phyloP scores from a whole-genome alignment of 1,140 invertebrate genomes.

The Drosophila lowei region DNA sequence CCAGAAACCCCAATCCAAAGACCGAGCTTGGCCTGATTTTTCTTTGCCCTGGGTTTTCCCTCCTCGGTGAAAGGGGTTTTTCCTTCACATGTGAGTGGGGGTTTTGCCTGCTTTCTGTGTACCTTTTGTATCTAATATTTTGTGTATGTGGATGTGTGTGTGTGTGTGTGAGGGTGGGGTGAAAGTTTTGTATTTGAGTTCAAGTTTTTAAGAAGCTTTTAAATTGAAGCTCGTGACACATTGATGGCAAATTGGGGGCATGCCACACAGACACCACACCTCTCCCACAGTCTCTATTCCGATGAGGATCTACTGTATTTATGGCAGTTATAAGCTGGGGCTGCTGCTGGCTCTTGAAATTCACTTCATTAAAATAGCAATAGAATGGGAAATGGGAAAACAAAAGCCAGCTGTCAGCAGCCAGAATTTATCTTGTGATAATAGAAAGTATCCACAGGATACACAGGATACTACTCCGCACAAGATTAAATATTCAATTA shows the following conservation, averaged over 20 bases:
- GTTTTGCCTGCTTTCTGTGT: conserved; percentile 15
- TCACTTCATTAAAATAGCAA: conserved; percentile 53
- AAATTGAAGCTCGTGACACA: conserved; percentile 34
- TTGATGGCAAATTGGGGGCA: conserved; percentile 39
- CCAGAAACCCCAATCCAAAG: conserved; percentile 46
- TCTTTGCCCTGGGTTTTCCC: conserved; percentile 6
- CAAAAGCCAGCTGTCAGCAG: conserved; percentile 22
- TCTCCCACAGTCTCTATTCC: conserved; percentile 3
- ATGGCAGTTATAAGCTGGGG: conserved; percentile 28
- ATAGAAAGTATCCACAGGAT: conserved; percentile 13
- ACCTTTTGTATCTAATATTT: conserved; percentile 42
- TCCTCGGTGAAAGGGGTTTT: neutral
- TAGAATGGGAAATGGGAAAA: conserved; percentile 35
- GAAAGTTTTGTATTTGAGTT: conserved; percentile 19
- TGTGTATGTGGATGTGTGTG: neutral
- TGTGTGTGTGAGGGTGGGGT: neutral
- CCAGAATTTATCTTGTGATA: conserved; percentile 39
- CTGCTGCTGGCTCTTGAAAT: conserved; percentile 5
- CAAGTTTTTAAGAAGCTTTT: conserved; percentile 63
- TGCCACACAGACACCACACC: neutral
- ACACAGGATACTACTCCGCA: neutral
- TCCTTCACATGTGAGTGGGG: neutral
- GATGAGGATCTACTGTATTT: conserved; percentile 39
- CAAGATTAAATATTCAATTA: conserved; percentile 74
- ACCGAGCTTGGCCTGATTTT: conserved; percentile 54